Base-by-base conservation (phyloP, 2,888 invertebrate genomes). In the Phorcus lineatus region DNA sequence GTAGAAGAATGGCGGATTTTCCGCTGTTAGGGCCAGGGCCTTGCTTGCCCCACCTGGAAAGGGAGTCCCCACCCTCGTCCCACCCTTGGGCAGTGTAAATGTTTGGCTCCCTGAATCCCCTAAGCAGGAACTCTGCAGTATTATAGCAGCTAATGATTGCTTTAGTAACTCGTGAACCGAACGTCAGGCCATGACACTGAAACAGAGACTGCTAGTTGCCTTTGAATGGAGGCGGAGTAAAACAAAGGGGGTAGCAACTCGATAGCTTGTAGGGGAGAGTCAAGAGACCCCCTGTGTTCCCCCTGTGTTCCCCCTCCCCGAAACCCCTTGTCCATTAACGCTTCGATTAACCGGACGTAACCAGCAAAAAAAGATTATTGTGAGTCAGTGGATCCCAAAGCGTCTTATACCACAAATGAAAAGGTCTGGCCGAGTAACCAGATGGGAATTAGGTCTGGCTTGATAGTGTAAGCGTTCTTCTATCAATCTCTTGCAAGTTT, bases 41-140 rank as follows among this genome's bases (percentile, higher is more conserved):
- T 70, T 28, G 70, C 11, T n/a, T 40, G 28, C 40, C 70, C 70
- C 70, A 70, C 70, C 70, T 70, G 70, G 70, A 24, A 36, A 17
- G 36, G 31, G 19, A 36, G 70, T 17, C 70, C 36, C 70, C 70
- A 70, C 70, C 70, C 40, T 70, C 36, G 36, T 40, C 40, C 36
- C 70, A 70, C 70, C 70, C 70, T n/a, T 16, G 70, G 70, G 70
- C 70, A 36, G 19, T 70, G 70, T 70, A 70, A 70, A 70, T 70
- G 70, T 70, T 70, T 70, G 70, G 70, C 70, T 70, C 70, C 31
- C n/a, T n/a, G 19, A 36, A 36, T 16, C 70, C 70, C 70, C 70
- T 19, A 19, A 36, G 70, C 40, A 19, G 16, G n/a, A 16, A 16
- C 70, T 70, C 40, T 17, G 40, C 40, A 70, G 70, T 70, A 70